These are phyloP conservation scores for Thymallus thymallus DNA, from an alignment of 2,113 vertebrate genomes.

Conservation along the genomic window DNA sequence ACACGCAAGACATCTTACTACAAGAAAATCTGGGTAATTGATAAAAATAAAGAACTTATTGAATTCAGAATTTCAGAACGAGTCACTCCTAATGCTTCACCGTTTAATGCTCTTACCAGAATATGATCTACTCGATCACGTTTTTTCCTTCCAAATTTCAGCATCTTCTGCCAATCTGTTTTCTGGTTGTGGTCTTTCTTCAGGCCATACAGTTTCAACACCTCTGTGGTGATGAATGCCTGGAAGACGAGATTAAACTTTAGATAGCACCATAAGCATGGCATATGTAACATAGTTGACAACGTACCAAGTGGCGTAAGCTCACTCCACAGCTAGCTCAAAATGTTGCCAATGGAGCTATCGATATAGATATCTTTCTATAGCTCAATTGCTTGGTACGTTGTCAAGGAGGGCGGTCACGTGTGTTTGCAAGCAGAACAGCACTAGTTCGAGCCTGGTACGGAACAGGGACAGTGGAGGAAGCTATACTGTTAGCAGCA, in stretches of 20 bases:
- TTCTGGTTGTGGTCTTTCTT: slow-evolving; percentile 86
- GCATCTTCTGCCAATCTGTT: slow-evolving; percentile 98
- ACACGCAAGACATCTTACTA: not conserved
- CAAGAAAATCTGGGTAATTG: too few species aligned
- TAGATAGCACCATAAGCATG: not conserved
- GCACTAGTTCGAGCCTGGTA: too few species aligned
- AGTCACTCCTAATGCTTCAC: not conserved
- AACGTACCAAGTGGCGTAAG: too few species aligned
- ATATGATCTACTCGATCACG: slow-evolving; percentile 95
- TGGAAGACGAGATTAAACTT: slow-evolving; percentile 49
- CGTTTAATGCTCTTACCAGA: slow-evolving; percentile 75
- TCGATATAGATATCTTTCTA: too few species aligned
- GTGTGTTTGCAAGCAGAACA: too few species aligned
- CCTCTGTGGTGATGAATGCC: slow-evolving; percentile 86
- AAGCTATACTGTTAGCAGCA: too few species aligned
- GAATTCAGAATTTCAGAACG: not conserved
- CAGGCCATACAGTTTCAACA: slow-evolving; percentile 86
- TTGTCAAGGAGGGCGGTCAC: too few species aligned
- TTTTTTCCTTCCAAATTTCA: slow-evolving; percentile 97
- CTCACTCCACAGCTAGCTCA: too few species aligned
- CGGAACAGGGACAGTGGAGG: too few species aligned
- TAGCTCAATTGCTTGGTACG: too few species aligned
- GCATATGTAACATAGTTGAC: not conserved
- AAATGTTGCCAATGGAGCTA: too few species aligned
- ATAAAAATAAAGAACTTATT: not conserved